Base-by-base conservation (phyloP, 2,888 invertebrate genomes). In the Leptinotarsa haldemani region DNA sequence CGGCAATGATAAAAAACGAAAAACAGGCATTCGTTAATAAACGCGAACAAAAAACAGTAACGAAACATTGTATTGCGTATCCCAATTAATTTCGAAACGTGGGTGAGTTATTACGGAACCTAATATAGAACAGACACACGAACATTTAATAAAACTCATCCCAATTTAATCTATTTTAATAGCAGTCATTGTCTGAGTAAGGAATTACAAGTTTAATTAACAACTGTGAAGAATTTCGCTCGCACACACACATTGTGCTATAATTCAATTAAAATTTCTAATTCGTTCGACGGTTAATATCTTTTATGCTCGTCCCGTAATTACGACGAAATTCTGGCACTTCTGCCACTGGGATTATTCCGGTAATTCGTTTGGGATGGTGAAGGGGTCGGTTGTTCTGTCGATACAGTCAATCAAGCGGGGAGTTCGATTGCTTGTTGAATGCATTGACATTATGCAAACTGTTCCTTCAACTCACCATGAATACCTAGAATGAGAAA, bases 161-260 rank as follows among this genome's bases (percentile, higher is more conserved):
- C 86, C 83, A 86, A 86, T 86, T 86, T 86, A 87, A 87, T 86
- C 86, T 86, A 86, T 86, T 86, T 86, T 86, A 86, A 86, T 85
- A 84, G 86, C 86, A 85, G 86, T 85, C 87, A 86, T 86, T 86
- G 87, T 86, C 86, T 84, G 77, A 84, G 84, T 80, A 84, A 85
- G 85, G 84, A 87, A 86, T 86, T 87, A 86, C 86, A 86, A 86
- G 82, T 86, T 86, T 86, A 87, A 87, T 87, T 87, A 87, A 86
- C 86, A 86, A 84, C 82, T 81, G 81, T 80, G 81, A 83, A 83
- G 83, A 83, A 83, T 83, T 82, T 79, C 77, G 77, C 76, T 63
- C 69, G 70, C 73, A 71, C 81, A 80, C 81, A 82, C 82, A 82
- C 80, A 78, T 81, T 79, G 80, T 78, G 77, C 80, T 80, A 83